phyloP scores from a whole-genome alignment of 2,888 invertebrate species.

The Heliconius aoede region DNA sequence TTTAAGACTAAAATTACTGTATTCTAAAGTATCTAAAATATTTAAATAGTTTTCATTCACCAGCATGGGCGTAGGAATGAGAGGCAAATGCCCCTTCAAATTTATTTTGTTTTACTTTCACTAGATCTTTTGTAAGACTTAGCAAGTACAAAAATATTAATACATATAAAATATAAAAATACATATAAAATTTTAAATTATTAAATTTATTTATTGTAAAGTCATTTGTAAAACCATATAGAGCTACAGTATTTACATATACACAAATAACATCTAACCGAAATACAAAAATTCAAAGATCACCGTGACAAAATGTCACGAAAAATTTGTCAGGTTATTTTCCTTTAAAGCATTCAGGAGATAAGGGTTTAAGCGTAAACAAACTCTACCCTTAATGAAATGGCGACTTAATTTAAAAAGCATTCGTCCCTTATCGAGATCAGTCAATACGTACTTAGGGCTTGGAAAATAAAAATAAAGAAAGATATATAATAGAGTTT shows the following conservation, averaged over 20 bases:
- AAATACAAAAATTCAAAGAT: neutral
- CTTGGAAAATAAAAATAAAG: slow-evolving; percentile 51
- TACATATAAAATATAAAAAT: no score
- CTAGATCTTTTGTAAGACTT: no score
- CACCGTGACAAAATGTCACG: neutral
- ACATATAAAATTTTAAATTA: neutral
- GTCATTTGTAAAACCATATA: neutral
- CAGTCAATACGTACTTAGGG: slow-evolving; percentile 46
- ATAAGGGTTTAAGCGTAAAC: slow-evolving; percentile 26
- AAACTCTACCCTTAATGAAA: slow-evolving; percentile 49
- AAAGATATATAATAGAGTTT: slow-evolving; percentile 52
- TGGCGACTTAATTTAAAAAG: slow-evolving; percentile 50
- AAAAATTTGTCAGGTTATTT: slow-evolving; percentile 22
- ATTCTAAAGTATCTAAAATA: no score
- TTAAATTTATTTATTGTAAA: neutral
- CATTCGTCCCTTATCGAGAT: slow-evolving; percentile 43
- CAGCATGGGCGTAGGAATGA: no score
- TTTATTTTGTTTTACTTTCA: no score
- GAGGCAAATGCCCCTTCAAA: no score
- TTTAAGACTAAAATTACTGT: no score
- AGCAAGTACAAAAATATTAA: no score
- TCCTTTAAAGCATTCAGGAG: slow-evolving; percentile 14
- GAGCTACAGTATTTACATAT: neutral
- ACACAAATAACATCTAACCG: neutral
- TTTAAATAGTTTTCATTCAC: no score